Percentiles rank a stretch among this genome's conserved stretches.
Evolutionary conservation across 2,797 vertebrate genomes (phyloP).

Genomic region (Pelodytes ibericus): DNA sequence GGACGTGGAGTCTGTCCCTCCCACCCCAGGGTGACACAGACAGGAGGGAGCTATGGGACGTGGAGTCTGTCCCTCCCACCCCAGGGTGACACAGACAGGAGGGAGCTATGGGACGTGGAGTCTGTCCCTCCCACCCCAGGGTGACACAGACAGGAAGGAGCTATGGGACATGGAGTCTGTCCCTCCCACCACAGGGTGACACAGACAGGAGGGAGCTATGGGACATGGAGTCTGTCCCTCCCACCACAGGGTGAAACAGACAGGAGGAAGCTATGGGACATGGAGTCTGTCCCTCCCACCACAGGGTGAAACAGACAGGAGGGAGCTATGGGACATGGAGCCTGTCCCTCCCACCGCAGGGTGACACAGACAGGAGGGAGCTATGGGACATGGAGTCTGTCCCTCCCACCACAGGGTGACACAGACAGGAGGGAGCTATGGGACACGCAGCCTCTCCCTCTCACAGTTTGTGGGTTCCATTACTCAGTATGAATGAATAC

Average conservation of each 20-base stretch:
- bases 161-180: conserved; percentile 11
- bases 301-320: too few relatives aligned
- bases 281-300: too few relatives aligned
- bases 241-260: conserved; percentile 22
- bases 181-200: conserved; percentile 15
- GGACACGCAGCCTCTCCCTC: neutral
- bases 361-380: conserved; percentile 15
- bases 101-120: conserved; percentile 17
- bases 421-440: too few relatives aligned
- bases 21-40: conserved; percentile 11
- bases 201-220: conserved; percentile 33
- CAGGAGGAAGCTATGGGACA: neutral
- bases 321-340: neutral
- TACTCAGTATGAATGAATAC: too few relatives aligned
- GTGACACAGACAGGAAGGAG: conserved; percentile 15
- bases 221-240: conserved; percentile 14
- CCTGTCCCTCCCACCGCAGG: neutral
- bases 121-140: conserved; percentile 12
- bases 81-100: conserved; percentile 18
- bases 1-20: conserved; percentile 15
- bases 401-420: too few relatives aligned
- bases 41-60: neutral
- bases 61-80: neutral
- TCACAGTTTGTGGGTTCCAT: too few relatives aligned
- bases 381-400: too few relatives aligned